Evolutionary conservation across 2,797 vertebrate species (phyloP), one percentile per base, ranked within the genome.

Genomic region (Eulemur mongoz): DNA sequence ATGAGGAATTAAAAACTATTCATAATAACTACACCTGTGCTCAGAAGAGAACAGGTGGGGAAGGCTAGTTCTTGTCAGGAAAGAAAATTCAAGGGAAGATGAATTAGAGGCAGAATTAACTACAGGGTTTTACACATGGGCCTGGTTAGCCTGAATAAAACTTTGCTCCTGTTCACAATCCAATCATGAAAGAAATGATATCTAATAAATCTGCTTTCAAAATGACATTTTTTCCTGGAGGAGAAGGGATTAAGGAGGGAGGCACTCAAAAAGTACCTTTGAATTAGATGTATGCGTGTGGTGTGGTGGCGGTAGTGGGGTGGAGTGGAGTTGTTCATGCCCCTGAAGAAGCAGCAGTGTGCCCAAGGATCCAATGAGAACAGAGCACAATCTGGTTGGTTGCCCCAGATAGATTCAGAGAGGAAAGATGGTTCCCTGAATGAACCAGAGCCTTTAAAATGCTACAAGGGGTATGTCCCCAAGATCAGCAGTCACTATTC

Each of bases 41-140:
- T 91, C 38, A 95, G 73, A 92, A 94, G 54, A 67, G 13, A 92
- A 84, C 1, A 63, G 45, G 12, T 38, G 11, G 38, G 13, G 18
- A 95, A 75, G 35, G 38, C 14, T 35, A 90, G 59, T 91, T 96
- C 67, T 70, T 50, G 48, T 81, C 76, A 84, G 18, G 52, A 97
- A 82, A 94, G 69, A 95, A 11, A 89, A 93, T 76, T 94, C 30
- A 95, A 93, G 45, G 63, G 15, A 96, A 75, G n/a, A 91, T n/a
- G 57, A 91, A 18, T 40, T n/a, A 35, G 32, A 89, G 30, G 14
- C 1, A 79, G 87, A 89, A 84, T 57, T 65, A 81, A 25, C 43
- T 81, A 84, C 10, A 83, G 35, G 25, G 27, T 80, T 88, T 72
- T 82, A 67, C 40, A 59, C 5, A 1, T 48, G 43, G 38, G 61